A percentile compares a stretch with the other conserved stretches of the same genome.
These are phyloP conservation scores for Armadillidium nasatum DNA, from an alignment of 1,140 invertebrate species.

Conservation along the genomic window DNA sequence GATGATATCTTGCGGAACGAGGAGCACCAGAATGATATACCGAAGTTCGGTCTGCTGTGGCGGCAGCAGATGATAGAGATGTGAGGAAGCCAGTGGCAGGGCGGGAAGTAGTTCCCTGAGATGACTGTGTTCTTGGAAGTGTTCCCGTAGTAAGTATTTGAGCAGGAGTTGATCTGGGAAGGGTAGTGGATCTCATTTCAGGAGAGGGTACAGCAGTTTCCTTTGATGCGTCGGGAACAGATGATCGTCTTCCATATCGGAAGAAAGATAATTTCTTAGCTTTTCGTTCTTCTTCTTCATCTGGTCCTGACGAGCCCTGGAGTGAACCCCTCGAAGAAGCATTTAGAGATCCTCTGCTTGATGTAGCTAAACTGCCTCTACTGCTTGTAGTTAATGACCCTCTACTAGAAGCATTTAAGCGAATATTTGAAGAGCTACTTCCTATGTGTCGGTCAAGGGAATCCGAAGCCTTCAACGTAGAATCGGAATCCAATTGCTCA, in stretches of 20 bases:
- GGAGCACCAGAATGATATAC: conserved; percentile 21
- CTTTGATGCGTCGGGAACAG: conserved; percentile 41
- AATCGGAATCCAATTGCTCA: conserved; percentile 44
- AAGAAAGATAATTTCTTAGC: conserved; percentile 42
- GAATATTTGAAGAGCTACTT: conserved; percentile 42
- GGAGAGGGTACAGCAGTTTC: conserved; percentile 31
- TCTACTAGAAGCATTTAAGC: conserved; percentile 41
- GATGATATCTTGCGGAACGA: conserved; percentile 74
- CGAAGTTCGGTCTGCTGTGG: conserved; percentile 24
- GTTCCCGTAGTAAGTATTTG: conserved; percentile 39
- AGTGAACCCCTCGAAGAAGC: conserved; percentile 53
- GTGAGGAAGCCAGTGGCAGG: conserved; percentile 31
- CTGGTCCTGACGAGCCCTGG: conserved; percentile 62
- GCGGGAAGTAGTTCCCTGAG: conserved; percentile 22
- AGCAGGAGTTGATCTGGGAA: conserved; percentile 41
- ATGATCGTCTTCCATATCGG: conserved; percentile 39
- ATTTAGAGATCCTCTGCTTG: conserved; percentile 42
- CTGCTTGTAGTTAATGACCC: conserved; percentile 44
- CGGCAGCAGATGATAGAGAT: conserved; percentile 27
- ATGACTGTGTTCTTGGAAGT: conserved; percentile 37
- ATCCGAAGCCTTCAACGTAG: conserved; percentile 43
- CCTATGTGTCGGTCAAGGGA: conserved; percentile 43
- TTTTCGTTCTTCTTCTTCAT: conserved; percentile 44
- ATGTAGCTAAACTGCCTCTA: conserved; percentile 41
- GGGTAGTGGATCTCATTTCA: conserved; percentile 42